Conservation (phyloP, 2,797 vertebrate genomes). For the Balearica regulorum region DNA sequence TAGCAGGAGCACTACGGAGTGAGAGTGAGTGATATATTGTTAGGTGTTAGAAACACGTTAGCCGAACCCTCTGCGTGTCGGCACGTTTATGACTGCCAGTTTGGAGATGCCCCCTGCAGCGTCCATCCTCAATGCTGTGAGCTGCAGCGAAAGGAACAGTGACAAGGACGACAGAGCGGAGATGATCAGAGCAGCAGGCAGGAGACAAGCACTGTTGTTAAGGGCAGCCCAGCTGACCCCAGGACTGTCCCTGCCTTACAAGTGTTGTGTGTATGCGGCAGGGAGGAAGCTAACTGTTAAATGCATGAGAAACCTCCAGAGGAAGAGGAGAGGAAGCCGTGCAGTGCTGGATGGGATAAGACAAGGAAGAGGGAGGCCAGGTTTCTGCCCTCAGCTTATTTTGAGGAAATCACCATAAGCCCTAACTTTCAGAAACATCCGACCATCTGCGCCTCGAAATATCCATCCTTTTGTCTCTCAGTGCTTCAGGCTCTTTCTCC, state of each 20-base stretch:
- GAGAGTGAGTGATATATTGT: rapidly evolving
- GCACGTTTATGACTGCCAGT: not conserved
- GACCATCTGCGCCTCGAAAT: not conserved
- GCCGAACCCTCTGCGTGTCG: not conserved
- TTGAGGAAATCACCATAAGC: not conserved
- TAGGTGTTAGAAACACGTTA: not conserved
- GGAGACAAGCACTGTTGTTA: rapidly evolving
- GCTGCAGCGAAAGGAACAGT: rapidly evolving
- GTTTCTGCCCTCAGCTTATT: not conserved
- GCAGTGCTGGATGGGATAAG: not conserved
- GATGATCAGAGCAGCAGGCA: not conserved
- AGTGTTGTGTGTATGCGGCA: rapidly evolving
- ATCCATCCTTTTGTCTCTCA: not conserved
- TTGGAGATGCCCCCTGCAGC: not conserved
- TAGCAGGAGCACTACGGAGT: not conserved
- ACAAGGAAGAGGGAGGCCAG: not conserved
- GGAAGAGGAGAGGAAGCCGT: not conserved
- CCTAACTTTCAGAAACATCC: not conserved
- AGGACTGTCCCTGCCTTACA: not conserved
- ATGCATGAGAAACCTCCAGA: not conserved
- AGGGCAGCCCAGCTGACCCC: not conserved
- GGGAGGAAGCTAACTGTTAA: not conserved
- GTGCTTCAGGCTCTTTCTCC: not conserved
- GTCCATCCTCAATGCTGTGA: rapidly evolving
- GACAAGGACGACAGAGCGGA: not conserved